Evolutionary conservation across 2,888 invertebrate genomes (phyloP).

Genomic region (Vannuccia rotundouncinata): DNA sequence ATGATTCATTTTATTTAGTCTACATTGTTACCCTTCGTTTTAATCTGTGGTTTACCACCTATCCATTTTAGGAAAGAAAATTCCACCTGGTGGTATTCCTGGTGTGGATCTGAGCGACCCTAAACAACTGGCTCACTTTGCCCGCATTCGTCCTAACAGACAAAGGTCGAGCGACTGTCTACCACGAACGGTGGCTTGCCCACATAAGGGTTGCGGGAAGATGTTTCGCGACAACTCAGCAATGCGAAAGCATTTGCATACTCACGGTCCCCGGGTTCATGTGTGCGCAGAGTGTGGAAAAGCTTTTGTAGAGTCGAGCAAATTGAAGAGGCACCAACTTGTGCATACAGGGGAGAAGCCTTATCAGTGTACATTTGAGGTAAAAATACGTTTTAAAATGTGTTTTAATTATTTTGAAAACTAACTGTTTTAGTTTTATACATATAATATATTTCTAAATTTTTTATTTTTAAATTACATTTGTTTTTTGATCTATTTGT

Average conservation of each 20-base stretch:
- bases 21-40: too few relatives aligned
- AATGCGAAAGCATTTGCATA: conserved; percentile 87
- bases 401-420: neutral
- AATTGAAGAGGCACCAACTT: conserved; percentile 85
- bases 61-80: neutral
- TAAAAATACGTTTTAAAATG: too few relatives aligned
- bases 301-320: conserved; percentile 92
- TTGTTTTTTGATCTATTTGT: too few relatives aligned
- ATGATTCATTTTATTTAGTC: too few relatives aligned
- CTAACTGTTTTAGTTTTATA: too few relatives aligned
- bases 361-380: conserved; percentile 61
- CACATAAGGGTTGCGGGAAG: conserved; percentile 72
- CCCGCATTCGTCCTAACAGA: neutral
- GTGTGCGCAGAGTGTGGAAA: conserved; percentile 96
- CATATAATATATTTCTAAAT: too few relatives aligned
- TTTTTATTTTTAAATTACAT: too few relatives aligned
- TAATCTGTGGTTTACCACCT: neutral
- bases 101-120: neutral
- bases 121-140: neutral
- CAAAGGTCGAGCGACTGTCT: neutral
- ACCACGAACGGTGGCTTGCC: conserved; percentile 37
- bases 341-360: conserved; percentile 97
- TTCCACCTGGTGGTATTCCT: neutral
- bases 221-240: conserved; percentile 59
- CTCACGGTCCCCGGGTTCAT: conserved; percentile 89